These are phyloP conservation scores for Athalia circularis DNA, from an alignment of 2,888 invertebrate species.

Conservation along the genomic window DNA sequence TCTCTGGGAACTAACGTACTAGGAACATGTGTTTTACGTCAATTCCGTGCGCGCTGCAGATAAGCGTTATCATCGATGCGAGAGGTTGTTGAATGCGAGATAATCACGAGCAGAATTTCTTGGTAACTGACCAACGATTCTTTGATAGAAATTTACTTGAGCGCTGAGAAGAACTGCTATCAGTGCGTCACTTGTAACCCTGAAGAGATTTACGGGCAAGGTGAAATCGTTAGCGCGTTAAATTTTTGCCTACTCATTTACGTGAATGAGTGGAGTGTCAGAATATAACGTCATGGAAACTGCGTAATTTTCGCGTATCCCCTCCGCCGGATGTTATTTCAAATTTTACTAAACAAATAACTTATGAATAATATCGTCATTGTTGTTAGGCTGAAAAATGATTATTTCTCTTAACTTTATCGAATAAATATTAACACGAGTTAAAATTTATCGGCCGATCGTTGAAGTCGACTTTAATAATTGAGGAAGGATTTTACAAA, in stretches of 20 bases:
- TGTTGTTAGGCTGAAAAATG: slow-evolving; percentile 1
- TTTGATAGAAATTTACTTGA: background rate
- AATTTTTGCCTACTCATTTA: background rate
- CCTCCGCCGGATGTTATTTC: background rate
- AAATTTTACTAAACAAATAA: background rate
- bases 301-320: slow-evolving; percentile 16
- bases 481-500: background rate
- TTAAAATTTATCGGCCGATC: background rate
- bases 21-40: no score
- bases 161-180: background rate
- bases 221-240: background rate
- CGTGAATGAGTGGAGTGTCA: background rate
- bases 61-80: background rate
- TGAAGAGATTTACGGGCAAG: background rate
- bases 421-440: background rate
- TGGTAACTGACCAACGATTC: background rate
- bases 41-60: background rate
- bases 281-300: slow-evolving; percentile 2
- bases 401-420: background rate
- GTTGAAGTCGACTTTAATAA: no score
- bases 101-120: no score
- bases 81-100: no score
- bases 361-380: slow-evolving; percentile 2
- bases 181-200: slow-evolving; percentile 5
- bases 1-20: no score